These are phyloP conservation scores for Drosophila bocki DNA, from an alignment of 1,140 invertebrate species.

Conservation along the genomic window DNA sequence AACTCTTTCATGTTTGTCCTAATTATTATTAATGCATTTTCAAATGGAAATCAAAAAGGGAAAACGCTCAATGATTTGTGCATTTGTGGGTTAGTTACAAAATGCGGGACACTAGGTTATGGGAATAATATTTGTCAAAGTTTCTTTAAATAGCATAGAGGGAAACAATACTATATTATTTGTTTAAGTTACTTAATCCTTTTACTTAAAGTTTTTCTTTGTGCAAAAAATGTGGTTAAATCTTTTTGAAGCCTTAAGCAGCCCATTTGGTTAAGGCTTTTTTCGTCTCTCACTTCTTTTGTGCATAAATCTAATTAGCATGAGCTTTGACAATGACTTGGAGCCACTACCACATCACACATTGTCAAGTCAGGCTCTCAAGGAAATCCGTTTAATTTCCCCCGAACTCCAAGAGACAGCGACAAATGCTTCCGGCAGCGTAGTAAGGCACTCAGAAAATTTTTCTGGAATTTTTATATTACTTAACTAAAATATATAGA, in stretches of 20 bases:
- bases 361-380: conserved; percentile 47
- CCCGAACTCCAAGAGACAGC: conserved; percentile 20
- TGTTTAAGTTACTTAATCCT: background rate
- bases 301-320: conserved; percentile 45
- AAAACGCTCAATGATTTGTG: conserved; percentile 36
- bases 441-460: background rate
- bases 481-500: background rate
- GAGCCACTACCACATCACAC: conserved; percentile 35
- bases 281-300: background rate
- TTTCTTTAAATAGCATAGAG: background rate
- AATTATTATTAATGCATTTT: conserved; percentile 63
- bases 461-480: background rate
- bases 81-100: conserved; percentile 27
- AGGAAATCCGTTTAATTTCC: conserved; percentile 79
- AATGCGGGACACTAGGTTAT: conserved; percentile 39
- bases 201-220: background rate
- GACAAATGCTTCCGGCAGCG: conserved; percentile 32
- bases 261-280: background rate
- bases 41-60: conserved; percentile 27
- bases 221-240: background rate
- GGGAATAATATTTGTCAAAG: conserved; percentile 17
- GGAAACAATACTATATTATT: background rate
- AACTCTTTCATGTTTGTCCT: conserved; percentile 38
- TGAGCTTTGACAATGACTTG: conserved; percentile 20
- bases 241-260: background rate